Conservation (phyloP, 2,113 vertebrate species). For the Lepisosteus osseus region DNA sequence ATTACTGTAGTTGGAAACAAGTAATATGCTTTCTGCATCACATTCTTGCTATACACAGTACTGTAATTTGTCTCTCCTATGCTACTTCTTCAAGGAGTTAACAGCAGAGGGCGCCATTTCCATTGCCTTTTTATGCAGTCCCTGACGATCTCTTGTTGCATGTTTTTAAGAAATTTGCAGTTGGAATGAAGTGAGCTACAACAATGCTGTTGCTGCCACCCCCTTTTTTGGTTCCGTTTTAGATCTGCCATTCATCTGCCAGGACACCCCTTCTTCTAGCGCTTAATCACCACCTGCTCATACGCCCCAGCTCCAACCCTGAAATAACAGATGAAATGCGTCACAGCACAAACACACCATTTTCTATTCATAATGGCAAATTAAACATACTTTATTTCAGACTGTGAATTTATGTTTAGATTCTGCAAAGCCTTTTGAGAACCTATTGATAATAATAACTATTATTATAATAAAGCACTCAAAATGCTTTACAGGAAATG, state of each 20-base stretch:
- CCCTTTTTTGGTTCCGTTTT: conserved; percentile 9
- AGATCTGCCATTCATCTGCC: conserved; percentile 22
- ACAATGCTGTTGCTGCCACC: conserved; percentile 12
- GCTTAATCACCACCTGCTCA: conserved; percentile 88
- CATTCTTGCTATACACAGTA: conserved; percentile 8
- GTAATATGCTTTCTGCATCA: conserved; percentile 9
- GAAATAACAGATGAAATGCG: conserved; percentile 33
- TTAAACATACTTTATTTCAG: no score
- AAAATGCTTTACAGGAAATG: no score
- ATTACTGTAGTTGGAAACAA: conserved; percentile 1
- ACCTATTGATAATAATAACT: no score
- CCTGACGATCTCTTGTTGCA: conserved; percentile 8
- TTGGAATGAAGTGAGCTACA: conserved; percentile 21
- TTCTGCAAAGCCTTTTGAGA: no score
- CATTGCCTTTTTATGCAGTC: conserved; percentile 6
- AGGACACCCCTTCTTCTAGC: conserved; percentile 41
- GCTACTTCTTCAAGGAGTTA: not conserved
- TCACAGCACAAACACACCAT: not conserved
- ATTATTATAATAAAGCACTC: no score
- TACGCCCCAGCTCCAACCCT: conserved; percentile 83
- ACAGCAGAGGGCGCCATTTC: conserved; percentile 42
- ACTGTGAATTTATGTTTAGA: no score
- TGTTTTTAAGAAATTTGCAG: conserved; percentile 19
- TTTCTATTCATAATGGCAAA: no score
- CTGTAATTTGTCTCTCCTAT: conserved; percentile 19